Evolutionary conservation across 2,797 vertebrate species (phyloP), one percentile per base, ranked within the genome.

Genomic region (Melopsittacus undulatus): DNA sequence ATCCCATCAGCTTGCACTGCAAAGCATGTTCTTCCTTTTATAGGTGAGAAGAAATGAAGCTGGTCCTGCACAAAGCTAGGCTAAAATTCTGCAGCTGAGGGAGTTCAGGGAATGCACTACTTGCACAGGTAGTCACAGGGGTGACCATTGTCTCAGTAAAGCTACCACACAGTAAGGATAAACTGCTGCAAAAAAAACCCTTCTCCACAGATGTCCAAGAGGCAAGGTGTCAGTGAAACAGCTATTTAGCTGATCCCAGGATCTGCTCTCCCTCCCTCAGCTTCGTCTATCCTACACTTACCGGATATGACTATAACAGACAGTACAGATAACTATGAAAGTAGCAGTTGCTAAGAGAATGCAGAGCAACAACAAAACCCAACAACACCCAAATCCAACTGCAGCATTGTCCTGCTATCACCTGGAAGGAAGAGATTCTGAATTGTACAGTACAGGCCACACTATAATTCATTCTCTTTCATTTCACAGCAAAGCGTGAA

Each of bases 261-360:
- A 68, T 4, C 6, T 73, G 54, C 13, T 77, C 30, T 76, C 68
- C 40, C 23, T 49, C 29, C 17, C 40, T 54, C 4, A 8, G 27
- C 30, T 61, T 64, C 27, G 5, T 66, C 66, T 61, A 17, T 18
- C 61, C 64, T 36, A 32, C 18, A n/a, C 46, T 48, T 9, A 5
- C 27, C 15, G 22, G 22, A 10, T 19, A 32, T 3, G 19, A 61
- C n/a, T 61, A 18, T 68, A 69, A 80, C 42, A 43, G 10, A 26
- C 6, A 75, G 10, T 10, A 85, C 16, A 59, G 10, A 74, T 70
- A 45, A 16, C n/a, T 72, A 72, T 0, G 0, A 38, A 51, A 43
- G 36, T 78, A 72, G 62, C 15, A 32, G 49, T 12, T 84, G 22
- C 40, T 56, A 15, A 23, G 63, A 88, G 19, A 68, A 67, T 9